Conservation (phyloP, 2,113 vertebrate genomes). For the Aegithalos caudatus region DNA sequence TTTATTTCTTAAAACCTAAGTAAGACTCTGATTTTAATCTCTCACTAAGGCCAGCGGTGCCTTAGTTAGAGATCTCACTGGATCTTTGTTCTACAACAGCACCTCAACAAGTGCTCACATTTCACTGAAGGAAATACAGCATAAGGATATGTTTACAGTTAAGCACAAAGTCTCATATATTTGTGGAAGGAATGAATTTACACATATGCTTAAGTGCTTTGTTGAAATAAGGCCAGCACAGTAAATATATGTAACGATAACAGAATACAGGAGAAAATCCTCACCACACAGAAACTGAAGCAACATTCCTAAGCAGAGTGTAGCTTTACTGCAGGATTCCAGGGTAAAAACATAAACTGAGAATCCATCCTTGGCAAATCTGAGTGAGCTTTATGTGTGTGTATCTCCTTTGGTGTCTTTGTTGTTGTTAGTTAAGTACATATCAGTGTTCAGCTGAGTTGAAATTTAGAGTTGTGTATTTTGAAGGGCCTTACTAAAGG, state of each 20-base stretch:
- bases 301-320: background rate
- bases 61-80: no score
- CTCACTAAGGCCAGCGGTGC: background rate
- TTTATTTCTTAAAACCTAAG: background rate
- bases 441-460: background rate
- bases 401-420: background rate
- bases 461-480: background rate
- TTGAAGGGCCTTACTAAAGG: background rate
- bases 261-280: background rate
- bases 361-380: background rate
- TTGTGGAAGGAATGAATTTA: background rate
- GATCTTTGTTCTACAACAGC: background rate
- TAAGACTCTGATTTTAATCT: background rate
- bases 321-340: background rate
- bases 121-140: background rate
- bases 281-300: background rate
- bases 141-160: background rate
- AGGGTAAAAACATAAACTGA: background rate
- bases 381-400: background rate
- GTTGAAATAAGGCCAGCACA: background rate
- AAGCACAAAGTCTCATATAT: background rate
- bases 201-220: background rate
- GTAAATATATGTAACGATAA: background rate
- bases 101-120: background rate
- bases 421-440: background rate